phyloP scores from a whole-genome alignment of 1,140 invertebrate species.

The Bacillus rossius region DNA sequence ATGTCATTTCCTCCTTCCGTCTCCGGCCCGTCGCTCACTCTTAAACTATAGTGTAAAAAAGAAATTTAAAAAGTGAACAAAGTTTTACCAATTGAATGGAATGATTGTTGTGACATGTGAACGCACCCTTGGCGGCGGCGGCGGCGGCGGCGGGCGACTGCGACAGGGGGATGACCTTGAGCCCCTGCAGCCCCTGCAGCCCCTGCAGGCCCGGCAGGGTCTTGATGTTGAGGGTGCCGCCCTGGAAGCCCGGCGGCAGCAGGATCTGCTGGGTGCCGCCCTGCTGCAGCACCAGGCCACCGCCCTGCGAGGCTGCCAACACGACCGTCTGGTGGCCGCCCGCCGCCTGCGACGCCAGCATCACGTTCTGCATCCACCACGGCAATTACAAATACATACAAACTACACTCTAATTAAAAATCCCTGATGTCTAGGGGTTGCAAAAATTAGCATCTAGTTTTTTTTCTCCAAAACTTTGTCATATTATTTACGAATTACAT shows the following conservation, averaged over 20 bases:
- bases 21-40: too few relatives aligned
- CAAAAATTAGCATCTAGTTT: too few relatives aligned
- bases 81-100: too few relatives aligned
- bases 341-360: slow-evolving; percentile 53
- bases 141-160: slow-evolving; percentile 39
- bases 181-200: too few relatives aligned
- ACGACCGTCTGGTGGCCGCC: slow-evolving; percentile 41
- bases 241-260: slow-evolving; percentile 48
- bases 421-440: too few relatives aligned
- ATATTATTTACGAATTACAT: too few relatives aligned
- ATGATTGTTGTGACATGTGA: too few relatives aligned
- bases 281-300: slow-evolving; percentile 25
- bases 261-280: slow-evolving; percentile 48
- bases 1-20: too few relatives aligned
- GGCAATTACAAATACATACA: neutral
- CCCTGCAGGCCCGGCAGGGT: slow-evolving; percentile 49
- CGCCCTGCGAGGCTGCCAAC: slow-evolving; percentile 23
- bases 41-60: too few relatives aligned
- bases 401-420: neutral
- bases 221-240: slow-evolving; percentile 56
- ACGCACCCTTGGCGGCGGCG: slow-evolving; percentile 24
- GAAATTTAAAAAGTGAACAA: too few relatives aligned
- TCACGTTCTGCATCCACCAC: slow-evolving; percentile 45
- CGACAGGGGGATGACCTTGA: slow-evolving; percentile 58
- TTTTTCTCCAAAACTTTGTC: too few relatives aligned